A percentile compares a stretch with the other conserved stretches of the same genome.
Evolutionary conservation across 2,888 invertebrate genomes (phyloP).

Genomic region (Stenodera caucasica): DNA sequence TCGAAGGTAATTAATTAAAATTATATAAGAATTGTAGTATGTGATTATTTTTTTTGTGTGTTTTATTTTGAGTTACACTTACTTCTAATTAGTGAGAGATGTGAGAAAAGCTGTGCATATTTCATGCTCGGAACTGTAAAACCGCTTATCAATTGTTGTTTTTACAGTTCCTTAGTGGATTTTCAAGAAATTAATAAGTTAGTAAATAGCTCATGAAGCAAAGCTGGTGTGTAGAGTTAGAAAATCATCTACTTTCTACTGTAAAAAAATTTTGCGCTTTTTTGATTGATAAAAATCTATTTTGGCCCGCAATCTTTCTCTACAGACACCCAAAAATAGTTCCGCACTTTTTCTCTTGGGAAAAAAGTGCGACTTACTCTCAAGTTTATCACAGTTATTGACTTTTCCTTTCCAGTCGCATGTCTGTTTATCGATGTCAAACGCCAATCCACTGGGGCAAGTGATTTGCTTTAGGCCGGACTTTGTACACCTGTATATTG

Average conservation of each 20-base stretch:
- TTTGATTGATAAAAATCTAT: constrained; percentile 4
- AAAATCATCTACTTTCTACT: constrained; percentile 30
- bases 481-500: constrained; percentile 80
- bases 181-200: background rate
- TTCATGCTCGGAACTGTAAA: no score
- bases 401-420: constrained; percentile 95
- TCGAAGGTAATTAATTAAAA: background rate
- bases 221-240: constrained; percentile 16
- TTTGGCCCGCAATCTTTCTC: constrained; percentile 26
- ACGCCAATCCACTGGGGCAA: constrained; percentile 95
- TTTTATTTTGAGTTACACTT: background rate
- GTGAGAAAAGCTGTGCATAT: background rate
- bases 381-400: constrained; percentile 90
- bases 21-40: constrained; percentile 2
- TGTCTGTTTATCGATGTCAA: constrained; percentile 97
- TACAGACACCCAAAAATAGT: constrained; percentile 23
- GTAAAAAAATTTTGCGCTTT: background rate
- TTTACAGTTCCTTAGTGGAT: no score
- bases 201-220: constrained; percentile 20
- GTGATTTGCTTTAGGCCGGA: constrained; percentile 96
- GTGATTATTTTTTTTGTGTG: background rate
- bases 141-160: no score
- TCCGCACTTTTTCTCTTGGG: constrained; percentile 35
- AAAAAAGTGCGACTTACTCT: constrained; percentile 75
- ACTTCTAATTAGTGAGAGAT: background rate